Percentiles rank a stretch among this genome's conserved stretches.
phyloP scores from a whole-genome alignment of 2,797 vertebrate genomes.

The Xenops minutus region DNA sequence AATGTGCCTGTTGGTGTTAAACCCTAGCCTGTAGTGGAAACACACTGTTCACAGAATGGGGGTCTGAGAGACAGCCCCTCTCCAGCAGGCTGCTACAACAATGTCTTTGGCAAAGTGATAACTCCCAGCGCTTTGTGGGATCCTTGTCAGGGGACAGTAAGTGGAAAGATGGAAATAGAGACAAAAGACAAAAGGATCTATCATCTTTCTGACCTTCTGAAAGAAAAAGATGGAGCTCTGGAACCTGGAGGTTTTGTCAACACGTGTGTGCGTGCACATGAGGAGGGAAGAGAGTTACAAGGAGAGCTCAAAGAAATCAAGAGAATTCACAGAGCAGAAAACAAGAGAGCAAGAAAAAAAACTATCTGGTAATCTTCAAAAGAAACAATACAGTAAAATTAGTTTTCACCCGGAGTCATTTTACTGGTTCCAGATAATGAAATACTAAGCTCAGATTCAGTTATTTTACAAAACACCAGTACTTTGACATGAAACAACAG shows the following conservation, averaged over 20 bases:
- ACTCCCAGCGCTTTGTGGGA: background rate
- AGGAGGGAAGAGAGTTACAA: background rate
- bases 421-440: background rate
- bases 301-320: background rate
- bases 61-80: background rate
- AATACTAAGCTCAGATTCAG: background rate
- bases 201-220: background rate
- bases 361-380: background rate
- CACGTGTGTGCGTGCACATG: rapidly evolving
- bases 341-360: background rate
- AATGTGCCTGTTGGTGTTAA: rapidly evolving
- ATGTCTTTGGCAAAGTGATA: background rate
- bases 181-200: background rate
- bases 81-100: background rate
- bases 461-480: background rate
- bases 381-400: background rate
- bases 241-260: background rate
- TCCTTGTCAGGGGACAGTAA: background rate
- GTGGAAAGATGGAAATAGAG: background rate
- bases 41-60: background rate
- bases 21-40: background rate
- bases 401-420: background rate
- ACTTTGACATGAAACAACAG: background rate
- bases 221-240: background rate
- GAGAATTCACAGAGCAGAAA: background rate